Base-by-base conservation (phyloP, 2,113 vertebrate genomes). In the Orcinus orca region DNA sequence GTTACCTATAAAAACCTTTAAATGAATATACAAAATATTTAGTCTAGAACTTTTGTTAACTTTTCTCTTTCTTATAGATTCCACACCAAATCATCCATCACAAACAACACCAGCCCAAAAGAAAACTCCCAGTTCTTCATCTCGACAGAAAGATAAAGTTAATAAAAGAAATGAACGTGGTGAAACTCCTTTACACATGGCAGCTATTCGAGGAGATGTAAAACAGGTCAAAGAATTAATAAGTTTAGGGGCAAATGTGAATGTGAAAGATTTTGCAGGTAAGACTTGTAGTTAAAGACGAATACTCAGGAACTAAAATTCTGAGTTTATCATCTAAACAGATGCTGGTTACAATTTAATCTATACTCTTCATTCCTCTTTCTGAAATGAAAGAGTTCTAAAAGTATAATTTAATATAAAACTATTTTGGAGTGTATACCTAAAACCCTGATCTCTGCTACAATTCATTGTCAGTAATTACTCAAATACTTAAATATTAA, bases 231-330 rank as follows among this genome's bases (percentile, higher is more conserved):
- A 99, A 98, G 99, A 99, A 87, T 99, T 99, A 73, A 99, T 99
- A 97, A 99, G 99, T 97, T 98, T 99, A 85, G 99, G 99, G 29
- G 99, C 99, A 47, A 99, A 99, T 98, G 99, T 99, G 96, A 99
- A 99, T 41, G 99, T 99, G 93, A 99, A 99, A 98, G 99, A 99
- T 98, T 99, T 99, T 98, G 99, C 99, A 98, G 99, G 99, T 99
- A 98, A 98, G 98, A 96, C 68, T 92, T 6, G 0, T 2, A 55
- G n/a, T 83, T 97, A 50, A 87, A 60, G 25, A 86, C 58, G 44
- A 47, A 65, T 88, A 41, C 7, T 65, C 9, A 96, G 47, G 7
- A 82, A 67, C 60, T 85, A 70, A 93, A 68, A 68, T 83, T n/a
- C 18, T 63, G 67, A 79, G 33, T 44, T 47, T 79, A 36, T 77